Evolutionary conservation across 1,140 invertebrate genomes (phyloP), one percentile per base, ranked within the genome.

Genomic region (Palaemon carinicauda): DNA sequence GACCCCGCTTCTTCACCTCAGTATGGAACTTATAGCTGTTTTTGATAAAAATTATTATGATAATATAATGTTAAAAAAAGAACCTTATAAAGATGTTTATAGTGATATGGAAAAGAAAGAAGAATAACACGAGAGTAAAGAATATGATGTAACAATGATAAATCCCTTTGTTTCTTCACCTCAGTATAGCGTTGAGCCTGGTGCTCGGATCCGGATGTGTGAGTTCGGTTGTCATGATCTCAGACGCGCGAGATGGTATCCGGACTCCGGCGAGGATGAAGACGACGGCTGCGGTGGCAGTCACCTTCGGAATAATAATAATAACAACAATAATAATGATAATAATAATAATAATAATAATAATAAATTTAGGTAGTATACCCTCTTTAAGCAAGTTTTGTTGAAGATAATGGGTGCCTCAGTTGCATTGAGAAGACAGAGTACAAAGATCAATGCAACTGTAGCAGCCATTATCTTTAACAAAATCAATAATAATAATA

Each of bases 191-290:
- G 90, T 95, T 95, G 54, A 96, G 96, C 87, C 96, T 92, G 50
- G 94, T 93, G 33, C 94, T 93, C 0, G 96, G 94, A 90, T 97
- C 96, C 65, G 94, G 93, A 92, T 98, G 95, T 75, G 96, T 95
- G 50, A 99, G 92, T 69, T 97, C 96, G 54, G 94, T 93, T 80
- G 96, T 95, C 94, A 99, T 97, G 60, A 99, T 93, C 56, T 97
- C 95, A 41, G 95, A 94, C 0, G 97, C 96, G 89, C 96, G 95
- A 71, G 95, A 94, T 0, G 98, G 96, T 15, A 96, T 95, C 90
- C 97, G 96, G 0, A 99, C 96, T 0, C 98, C 96, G 3, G 95
- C 95, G 79, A 99, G 93, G 86, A 99, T 97, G 91, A 99, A 98
- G 12, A 99, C 93, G 0, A 97, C 96, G 0, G 98, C 97, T 87